Percentiles rank a stretch among this genome's conserved stretches.
phyloP scores from a whole-genome alignment of 1,140 invertebrate genomes.

The Periplaneta americana region DNA sequence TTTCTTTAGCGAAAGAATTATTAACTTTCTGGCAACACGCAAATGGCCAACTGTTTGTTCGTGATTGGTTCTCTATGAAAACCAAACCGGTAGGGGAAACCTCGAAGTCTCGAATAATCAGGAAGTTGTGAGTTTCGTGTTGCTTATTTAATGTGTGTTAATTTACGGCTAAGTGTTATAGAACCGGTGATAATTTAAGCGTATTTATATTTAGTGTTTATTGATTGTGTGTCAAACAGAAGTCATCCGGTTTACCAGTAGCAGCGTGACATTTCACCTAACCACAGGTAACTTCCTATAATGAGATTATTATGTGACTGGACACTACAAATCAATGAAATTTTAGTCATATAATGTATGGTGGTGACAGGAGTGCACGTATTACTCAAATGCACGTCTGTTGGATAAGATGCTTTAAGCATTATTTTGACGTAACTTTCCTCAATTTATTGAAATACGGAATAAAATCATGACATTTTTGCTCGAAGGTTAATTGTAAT shows the following conservation, averaged over 20 bases:
- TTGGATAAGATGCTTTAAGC: neutral
- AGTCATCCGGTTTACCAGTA: neutral
- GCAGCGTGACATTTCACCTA: neutral
- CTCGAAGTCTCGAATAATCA: neutral
- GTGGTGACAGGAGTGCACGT: neutral
- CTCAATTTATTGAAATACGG: neutral
- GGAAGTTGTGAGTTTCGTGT: neutral
- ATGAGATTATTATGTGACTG: neutral
- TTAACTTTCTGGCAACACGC: neutral
- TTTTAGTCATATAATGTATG: neutral
- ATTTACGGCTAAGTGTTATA: neutral
- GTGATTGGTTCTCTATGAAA: neutral
- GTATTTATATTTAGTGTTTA: too few relatives aligned
- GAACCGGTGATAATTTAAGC: neutral
- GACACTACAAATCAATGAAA: neutral
- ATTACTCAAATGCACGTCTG: neutral
- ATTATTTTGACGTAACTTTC: neutral
- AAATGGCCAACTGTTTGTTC: constrained; percentile 4
- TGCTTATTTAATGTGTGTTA: neutral
- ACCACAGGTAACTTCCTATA: neutral
- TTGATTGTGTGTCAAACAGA: neutral
- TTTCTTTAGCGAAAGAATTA: neutral
- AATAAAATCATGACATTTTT: neutral
- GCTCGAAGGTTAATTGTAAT: neutral
- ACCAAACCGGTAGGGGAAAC: neutral